A percentile compares a stretch with the other conserved stretches of the same genome.
phyloP scores from a whole-genome alignment of 2,797 vertebrate genomes.

The Setipinna tenuifilis region DNA sequence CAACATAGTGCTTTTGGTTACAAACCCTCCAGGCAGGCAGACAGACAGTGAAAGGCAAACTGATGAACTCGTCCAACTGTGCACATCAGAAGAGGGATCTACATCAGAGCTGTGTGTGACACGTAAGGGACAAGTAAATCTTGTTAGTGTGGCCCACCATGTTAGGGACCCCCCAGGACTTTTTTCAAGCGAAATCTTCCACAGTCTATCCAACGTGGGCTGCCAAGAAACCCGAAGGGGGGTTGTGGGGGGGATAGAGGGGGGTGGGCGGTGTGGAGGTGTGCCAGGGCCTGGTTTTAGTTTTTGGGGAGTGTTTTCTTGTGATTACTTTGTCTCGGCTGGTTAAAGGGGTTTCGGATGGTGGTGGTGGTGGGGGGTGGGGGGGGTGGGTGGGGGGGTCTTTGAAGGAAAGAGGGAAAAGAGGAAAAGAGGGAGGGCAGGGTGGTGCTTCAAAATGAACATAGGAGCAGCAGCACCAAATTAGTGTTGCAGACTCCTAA shows the following conservation, averaged over 20 bases:
- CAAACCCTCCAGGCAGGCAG: neutral
- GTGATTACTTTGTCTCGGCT: conserved; percentile 62
- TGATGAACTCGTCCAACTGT: neutral
- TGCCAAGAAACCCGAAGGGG: conserved; percentile 32
- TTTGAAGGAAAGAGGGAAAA: conserved; percentile 34
- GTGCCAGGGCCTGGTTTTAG: conserved; percentile 62
- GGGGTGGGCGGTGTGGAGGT: conserved; percentile 42
- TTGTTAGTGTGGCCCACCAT: conserved; percentile 32
- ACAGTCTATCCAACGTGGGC: neutral
- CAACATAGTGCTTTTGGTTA: neutral
- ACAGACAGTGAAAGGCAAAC: neutral
- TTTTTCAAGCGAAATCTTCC: conserved; percentile 4
- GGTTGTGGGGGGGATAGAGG: conserved; percentile 51
- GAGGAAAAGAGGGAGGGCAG: neutral
- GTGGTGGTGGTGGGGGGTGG: conserved; percentile 49
- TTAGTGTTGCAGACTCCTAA: conserved; percentile 54
- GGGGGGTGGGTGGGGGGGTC: conserved; percentile 48
- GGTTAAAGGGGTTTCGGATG: conserved; percentile 34
- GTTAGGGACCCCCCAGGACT: conserved; percentile 41
- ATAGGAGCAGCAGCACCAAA: conserved; percentile 42
- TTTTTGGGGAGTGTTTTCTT: conserved; percentile 56
- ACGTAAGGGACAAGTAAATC: conserved; percentile 5
- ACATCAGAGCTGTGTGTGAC: neutral
- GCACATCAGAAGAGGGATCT: neutral
- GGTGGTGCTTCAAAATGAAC: neutral